Base-by-base conservation (phyloP, 2,888 invertebrate species). In the Pseudococcus viburni region DNA sequence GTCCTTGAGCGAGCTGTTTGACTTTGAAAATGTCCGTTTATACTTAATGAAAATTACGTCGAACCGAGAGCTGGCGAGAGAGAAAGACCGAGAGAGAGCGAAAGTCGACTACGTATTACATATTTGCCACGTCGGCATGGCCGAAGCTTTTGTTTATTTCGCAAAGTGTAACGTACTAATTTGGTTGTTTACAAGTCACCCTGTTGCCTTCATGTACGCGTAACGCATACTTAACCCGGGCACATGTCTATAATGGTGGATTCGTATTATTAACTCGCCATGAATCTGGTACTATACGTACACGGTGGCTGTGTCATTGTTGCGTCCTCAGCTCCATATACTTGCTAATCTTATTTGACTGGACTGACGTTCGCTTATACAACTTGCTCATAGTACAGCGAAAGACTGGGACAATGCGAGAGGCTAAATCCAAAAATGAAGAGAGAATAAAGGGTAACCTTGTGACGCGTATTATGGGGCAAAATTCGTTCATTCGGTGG, bases 271-370 rank as follows among this genome's bases (percentile, higher is more conserved):
- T 73, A 73, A 73, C 68, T 59, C 19, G 59, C 26, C 1, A 33
- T 33, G 26, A 33, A 33, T 33, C 26, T 33, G 26, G 26, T 33
- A 33, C 26, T 33, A n/a, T n/a, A 3, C 26, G 26, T 33, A 33
- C 26, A 33, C 26, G 26, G 26, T 33, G 26, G 26, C 26, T 33
- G 26, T 33, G 26, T 33, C 46, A 46, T 5, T 15, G 55, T 5
- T 55, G 17, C 12, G 55, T 11, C 19, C n/a, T 6, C 59, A 19
- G 33, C 26, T 33, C 26, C 68, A 73, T 33, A 26, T 73, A 73
- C 68, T 26, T 26, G 68, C 68, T 73, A 73, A 73, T 73, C 68
- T 73, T 33, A 73, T 73, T 73, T 73, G 68, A 73, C 68, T 73
- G 33, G 26, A 33, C 68, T 33, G 68, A 33, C 26, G 26, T 33